Percentiles rank a stretch among this genome's conserved stretches.
These are phyloP conservation scores for Hypselothyrea guttata DNA, from an alignment of 2,888 invertebrate species.

Conservation along the genomic window DNA sequence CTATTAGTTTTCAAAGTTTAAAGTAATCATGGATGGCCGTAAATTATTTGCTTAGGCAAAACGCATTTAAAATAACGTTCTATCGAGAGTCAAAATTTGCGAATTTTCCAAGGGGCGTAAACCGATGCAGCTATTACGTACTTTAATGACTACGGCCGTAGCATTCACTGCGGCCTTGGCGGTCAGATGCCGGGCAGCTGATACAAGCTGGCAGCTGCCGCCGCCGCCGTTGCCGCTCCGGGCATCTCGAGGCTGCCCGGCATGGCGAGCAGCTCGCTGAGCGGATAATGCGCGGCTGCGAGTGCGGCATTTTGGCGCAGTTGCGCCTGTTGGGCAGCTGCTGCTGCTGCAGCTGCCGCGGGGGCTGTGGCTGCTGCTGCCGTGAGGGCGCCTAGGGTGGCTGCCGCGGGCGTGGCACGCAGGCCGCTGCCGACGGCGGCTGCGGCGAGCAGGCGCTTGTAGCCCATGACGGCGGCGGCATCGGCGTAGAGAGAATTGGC, in stretches of 20 bases:
- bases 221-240: conserved; percentile 78
- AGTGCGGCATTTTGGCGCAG: conserved; percentile 75
- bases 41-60: too few species aligned
- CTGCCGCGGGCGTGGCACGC: conserved; percentile 66
- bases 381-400: conserved; percentile 76
- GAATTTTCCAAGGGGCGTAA: too few species aligned
- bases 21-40: too few species aligned
- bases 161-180: conserved; percentile 75
- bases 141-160: conserved; percentile 12
- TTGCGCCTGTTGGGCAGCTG: conserved; percentile 77
- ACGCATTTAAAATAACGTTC: too few species aligned
- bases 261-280: conserved; percentile 88
- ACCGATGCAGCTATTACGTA: too few species aligned
- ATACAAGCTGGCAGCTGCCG: conserved; percentile 85
- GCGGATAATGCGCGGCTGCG: conserved; percentile 85
- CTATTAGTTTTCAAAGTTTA: too few species aligned
- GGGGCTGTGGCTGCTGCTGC: conserved; percentile 75
- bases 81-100: too few species aligned
- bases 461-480: conserved; percentile 81
- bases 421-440: conserved; percentile 80
- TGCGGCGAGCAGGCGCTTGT: conserved; percentile 82
- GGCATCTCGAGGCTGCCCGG: conserved; percentile 86
- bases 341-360: conserved; percentile 70
- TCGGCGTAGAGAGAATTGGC: conserved; percentile 83
- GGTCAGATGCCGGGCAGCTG: conserved; percentile 88